Evolutionary conservation across 2,797 vertebrate genomes (phyloP), one percentile per base, ranked within the genome.

Genomic region (Semotilus atromaculatus): DNA sequence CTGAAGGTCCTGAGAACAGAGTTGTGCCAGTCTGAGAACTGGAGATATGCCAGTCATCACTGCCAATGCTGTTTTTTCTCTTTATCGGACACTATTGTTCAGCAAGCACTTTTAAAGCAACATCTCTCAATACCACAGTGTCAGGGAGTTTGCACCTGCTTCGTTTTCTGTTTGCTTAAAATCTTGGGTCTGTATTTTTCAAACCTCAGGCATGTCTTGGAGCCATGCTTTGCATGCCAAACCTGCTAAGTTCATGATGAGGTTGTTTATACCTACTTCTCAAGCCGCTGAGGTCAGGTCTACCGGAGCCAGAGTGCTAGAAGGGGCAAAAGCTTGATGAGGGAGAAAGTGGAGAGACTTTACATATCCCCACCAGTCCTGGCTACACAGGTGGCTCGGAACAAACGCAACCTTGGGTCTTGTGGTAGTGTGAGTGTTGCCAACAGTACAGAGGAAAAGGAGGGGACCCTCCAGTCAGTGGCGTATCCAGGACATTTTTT

Each of bases 241-340:
- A 68, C 29, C 71, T 36, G 64, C 38, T 68, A 72, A 79, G n/a
- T 55, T 83, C 77, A 81, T 68, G 70, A 36, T 74, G 80, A 84
- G 83, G 55, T 55, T 90, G 91, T 92, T 92, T 91, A 90, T 87
- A 66, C 75, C 79, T 89, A 82, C 84, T 31, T 75, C 77, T 86
- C 89, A 87, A 91, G 87, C 80, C 83, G 88, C 91, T 92, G 90
- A 90, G 88, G 83, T 93, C 88, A 90, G 90, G 87, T 88, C 86
- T 90, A 81, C 34, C 51, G n/a, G 73, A 86, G 77, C 68, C 48
- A 64, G 74, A 88, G 74, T 86, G 70, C 79, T 87, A 74, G 26
- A 82, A 78, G 9, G 26, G 51, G 38, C 21, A 29, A 62, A 68
- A 70, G 14, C 26, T 60, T 43, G 79, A 19, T 64, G 78, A 76